These are phyloP conservation scores for Hydrotaea diabolus DNA, from an alignment of 2,888 invertebrate genomes.

Conservation along the genomic window DNA sequence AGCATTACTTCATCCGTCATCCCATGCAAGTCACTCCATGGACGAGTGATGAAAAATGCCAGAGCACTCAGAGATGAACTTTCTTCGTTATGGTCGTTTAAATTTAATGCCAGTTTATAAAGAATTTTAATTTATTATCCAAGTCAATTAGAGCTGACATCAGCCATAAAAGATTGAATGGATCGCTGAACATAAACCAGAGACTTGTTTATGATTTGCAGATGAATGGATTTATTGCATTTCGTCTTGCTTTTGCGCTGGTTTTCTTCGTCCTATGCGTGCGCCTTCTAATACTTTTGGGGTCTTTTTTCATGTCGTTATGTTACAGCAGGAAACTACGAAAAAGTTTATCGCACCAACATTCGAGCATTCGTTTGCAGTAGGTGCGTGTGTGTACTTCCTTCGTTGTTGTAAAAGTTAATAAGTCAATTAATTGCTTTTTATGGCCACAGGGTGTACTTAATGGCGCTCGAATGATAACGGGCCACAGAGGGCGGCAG, in stretches of 20 bases:
- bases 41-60: background rate
- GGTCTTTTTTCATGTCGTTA: background rate
- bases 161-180: conserved; percentile 4
- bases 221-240: conserved; percentile 43
- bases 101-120: conserved; percentile 17
- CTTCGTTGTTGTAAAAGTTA: background rate
- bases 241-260: background rate
- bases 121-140: conserved; percentile 34
- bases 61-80: background rate
- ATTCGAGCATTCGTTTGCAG: background rate
- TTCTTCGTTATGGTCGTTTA: conserved; percentile 20
- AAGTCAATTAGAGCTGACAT: conserved; percentile 33
- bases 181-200: background rate
- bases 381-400: background rate
- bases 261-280: background rate
- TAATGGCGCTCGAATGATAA: background rate
- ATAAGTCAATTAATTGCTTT: conserved; percentile 20
- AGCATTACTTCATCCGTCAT: background rate
- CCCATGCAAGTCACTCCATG: background rate
- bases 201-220: conserved; percentile 38
- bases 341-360: conserved; percentile 12
- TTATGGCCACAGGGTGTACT: background rate
- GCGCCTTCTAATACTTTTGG: background rate
- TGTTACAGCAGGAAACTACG: background rate
- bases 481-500: too few relatives aligned